phyloP scores from a whole-genome alignment of 2,113 vertebrate species.

The Thalassoma bifasciatum region DNA sequence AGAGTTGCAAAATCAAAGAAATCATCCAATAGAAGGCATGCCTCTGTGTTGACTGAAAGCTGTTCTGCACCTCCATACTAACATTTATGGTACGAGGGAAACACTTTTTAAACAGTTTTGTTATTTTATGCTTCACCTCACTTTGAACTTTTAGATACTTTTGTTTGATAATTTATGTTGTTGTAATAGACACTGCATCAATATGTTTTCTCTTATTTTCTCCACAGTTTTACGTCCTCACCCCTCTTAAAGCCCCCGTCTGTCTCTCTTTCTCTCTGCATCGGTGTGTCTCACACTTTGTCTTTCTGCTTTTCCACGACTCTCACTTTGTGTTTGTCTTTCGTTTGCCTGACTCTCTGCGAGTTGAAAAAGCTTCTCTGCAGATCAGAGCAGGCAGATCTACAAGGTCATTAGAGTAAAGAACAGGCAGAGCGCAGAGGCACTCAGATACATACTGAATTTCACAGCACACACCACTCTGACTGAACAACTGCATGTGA shows the following conservation, averaged over 20 bases:
- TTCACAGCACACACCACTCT: conserved; percentile 18
- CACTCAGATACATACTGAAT: conserved; percentile 56
- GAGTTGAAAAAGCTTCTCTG: conserved; percentile 58
- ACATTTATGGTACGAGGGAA: background rate
- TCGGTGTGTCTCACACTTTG: conserved; percentile 6
- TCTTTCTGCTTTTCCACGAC: conserved; percentile 28
- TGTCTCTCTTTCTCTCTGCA: background rate
- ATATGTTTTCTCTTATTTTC: conserved; percentile 11
- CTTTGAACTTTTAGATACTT: background rate
- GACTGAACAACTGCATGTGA: conserved; percentile 23
- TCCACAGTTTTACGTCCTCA: conserved; percentile 9
- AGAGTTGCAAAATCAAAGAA: no score
- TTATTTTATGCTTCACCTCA: background rate
- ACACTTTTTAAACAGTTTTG: background rate
- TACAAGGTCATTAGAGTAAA: conserved; percentile 76
- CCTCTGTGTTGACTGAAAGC: conserved; percentile 17
- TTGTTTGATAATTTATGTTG: background rate
- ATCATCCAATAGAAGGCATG: background rate
- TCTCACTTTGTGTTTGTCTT: conserved; percentile 44
- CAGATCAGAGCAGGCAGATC: conserved; percentile 70
- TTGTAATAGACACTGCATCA: background rate
- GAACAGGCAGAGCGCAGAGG: conserved; percentile 44
- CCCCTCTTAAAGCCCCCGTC: background rate
- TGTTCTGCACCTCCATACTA: background rate
- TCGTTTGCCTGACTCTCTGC: conserved; percentile 25